A percentile compares a stretch with the other conserved stretches of the same genome.
These are phyloP conservation scores for Canis aureus DNA, from an alignment of 2,113 vertebrate species.

Conservation along the genomic window DNA sequence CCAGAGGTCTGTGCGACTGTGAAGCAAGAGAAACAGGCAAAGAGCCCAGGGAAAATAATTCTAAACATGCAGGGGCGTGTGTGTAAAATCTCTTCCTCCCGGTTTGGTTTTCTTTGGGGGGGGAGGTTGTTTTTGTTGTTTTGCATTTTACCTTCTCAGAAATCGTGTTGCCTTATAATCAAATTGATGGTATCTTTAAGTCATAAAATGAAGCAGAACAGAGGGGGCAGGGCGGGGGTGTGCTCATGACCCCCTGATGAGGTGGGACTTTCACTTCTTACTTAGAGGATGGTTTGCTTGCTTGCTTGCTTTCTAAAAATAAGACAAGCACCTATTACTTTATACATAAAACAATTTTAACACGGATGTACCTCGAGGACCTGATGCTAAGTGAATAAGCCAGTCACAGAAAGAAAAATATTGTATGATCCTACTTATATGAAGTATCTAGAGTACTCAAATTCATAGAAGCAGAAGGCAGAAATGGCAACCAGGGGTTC, in stretches of 20 bases:
- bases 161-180: neutral
- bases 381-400: neutral
- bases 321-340: neutral
- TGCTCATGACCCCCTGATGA: neutral
- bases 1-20: neutral
- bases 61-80: neutral
- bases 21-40: neutral
- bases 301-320: neutral
- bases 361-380: neutral
- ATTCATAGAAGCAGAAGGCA: neutral
- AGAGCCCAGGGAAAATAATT: neutral
- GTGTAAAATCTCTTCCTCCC: neutral
- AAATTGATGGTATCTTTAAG: neutral
- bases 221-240: rapidly evolving
- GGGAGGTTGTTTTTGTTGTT: neutral
- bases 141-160: neutral
- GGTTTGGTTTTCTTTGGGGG: no score
- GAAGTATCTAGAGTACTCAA: neutral
- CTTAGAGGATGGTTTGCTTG: neutral
- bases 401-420: neutral
- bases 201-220: neutral
- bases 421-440: neutral
- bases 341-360: neutral
- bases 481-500: neutral
- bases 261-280: neutral